These are phyloP conservation scores for Caenorhabditis sp. DNA, from an alignment of 2,888 invertebrate genomes.

Conservation along the genomic window DNA sequence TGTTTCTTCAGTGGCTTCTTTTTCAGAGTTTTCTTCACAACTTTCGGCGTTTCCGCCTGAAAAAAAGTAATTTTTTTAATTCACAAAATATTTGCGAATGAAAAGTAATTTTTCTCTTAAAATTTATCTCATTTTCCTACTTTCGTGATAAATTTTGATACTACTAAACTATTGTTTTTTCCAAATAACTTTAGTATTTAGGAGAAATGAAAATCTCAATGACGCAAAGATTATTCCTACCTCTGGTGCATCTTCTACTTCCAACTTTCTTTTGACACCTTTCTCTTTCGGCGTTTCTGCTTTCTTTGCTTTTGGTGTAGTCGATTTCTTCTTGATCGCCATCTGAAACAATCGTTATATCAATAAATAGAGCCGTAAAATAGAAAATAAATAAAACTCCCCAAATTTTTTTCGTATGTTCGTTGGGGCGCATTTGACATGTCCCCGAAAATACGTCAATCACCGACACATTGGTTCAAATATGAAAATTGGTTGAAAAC, in stretches of 20 bases:
- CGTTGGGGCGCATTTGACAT: background rate
- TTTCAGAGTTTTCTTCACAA: slow-evolving; percentile 11
- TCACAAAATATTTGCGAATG: too few species aligned
- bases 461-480: background rate
- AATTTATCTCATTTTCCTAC: too few species aligned
- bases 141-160: too few species aligned
- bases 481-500: background rate
- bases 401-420: slow-evolving; percentile 4
- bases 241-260: slow-evolving; percentile 1
- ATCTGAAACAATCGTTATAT: slow-evolving; percentile 10
- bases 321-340: slow-evolving; percentile 34
- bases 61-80: too few species aligned
- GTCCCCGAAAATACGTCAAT: background rate
- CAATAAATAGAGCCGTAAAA: background rate
- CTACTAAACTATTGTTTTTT: background rate
- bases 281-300: background rate
- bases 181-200: background rate
- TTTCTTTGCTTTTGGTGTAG: background rate
- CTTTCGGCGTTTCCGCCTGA: slow-evolving; percentile 9
- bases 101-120: too few species aligned
- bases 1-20: background rate
- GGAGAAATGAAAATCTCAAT: background rate
- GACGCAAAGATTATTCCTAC: background rate
- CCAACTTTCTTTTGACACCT: slow-evolving; percentile 6
- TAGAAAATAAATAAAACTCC: background rate